Percentiles rank a stretch among this genome's conserved stretches.
Evolutionary conservation across 1,140 invertebrate species (phyloP).

Genomic region (Drosophila chauvacae): DNA sequence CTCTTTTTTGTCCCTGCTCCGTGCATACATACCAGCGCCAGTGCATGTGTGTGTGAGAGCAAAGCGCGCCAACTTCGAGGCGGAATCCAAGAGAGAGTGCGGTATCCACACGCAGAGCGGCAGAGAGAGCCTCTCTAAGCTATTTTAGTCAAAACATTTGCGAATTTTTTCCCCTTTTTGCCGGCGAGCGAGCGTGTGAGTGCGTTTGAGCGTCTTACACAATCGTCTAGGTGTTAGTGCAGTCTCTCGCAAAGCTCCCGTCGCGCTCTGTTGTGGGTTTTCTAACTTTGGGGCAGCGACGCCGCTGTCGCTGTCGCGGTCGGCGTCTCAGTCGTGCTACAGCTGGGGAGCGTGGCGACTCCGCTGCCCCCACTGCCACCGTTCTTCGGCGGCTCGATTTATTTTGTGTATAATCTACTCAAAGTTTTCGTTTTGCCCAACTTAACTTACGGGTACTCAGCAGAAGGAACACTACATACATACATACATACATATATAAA

Average conservation of each 20-base stretch:
- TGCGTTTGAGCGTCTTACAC: conserved; percentile 41
- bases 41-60: conserved; percentile 22
- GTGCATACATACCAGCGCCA: background rate
- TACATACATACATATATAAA: too few relatives aligned
- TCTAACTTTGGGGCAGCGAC: conserved; percentile 60
- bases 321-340: conserved; percentile 22
- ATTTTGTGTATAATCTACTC: conserved; percentile 31
- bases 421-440: conserved; percentile 8
- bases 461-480: background rate
- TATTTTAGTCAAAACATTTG: conserved; percentile 83
- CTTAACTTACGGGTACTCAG: too few relatives aligned
- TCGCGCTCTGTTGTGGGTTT: conserved; percentile 57
- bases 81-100: conserved; percentile 21
- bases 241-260: conserved; percentile 58
- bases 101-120: conserved; percentile 9
- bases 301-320: conserved; percentile 11
- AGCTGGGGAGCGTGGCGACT: conserved; percentile 28
- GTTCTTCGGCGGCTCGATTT: conserved; percentile 27
- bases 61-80: conserved; percentile 67
- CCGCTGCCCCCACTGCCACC: conserved; percentile 30
- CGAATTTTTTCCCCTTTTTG: conserved; percentile 73
- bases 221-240: conserved; percentile 64
- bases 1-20: conserved; percentile 17
- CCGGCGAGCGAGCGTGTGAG: conserved; percentile 50
- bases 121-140: conserved; percentile 62